phyloP scores from a whole-genome alignment of 2,113 vertebrate genomes.

The Grantiella picta region DNA sequence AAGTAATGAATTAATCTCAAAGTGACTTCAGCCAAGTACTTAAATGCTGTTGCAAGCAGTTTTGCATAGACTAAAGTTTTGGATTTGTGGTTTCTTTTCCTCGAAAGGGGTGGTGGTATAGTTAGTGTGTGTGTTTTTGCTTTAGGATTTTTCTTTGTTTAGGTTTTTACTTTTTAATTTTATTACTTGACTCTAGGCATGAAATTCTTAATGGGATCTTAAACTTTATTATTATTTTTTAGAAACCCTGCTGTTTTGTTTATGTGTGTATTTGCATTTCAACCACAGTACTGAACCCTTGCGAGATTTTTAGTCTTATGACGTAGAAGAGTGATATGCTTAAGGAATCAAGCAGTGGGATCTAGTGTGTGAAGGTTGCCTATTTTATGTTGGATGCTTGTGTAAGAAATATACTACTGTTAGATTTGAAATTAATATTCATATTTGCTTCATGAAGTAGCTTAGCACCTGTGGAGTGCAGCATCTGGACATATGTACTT shows the following conservation, averaged over 20 bases:
- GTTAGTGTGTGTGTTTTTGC: not conserved
- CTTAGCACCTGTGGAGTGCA: not conserved
- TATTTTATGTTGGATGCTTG: not conserved
- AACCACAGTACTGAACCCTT: rapidly evolving
- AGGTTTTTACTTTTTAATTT: not conserved
- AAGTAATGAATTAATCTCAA: not conserved
- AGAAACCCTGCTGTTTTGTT: not conserved
- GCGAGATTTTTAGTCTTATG: not conserved
- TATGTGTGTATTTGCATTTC: not conserved
- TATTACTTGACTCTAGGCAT: not conserved
- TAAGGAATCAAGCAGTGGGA: not conserved
- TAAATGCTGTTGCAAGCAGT: not conserved
- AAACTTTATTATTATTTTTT: not conserved
- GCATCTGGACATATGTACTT: not conserved
- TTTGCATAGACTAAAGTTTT: not conserved
- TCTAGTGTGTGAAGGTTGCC: not conserved
- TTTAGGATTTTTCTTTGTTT: not conserved
- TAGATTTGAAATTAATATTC: not conserved
- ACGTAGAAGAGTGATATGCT: too few relatives aligned
- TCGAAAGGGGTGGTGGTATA: not conserved
- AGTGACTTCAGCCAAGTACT: not conserved
- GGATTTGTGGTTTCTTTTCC: not conserved
- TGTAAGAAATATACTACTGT: not conserved
- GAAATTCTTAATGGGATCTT: not conserved
- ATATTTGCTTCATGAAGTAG: not conserved